phyloP scores from a whole-genome alignment of 2,888 invertebrate species.

The Chelonus formosanus region DNA sequence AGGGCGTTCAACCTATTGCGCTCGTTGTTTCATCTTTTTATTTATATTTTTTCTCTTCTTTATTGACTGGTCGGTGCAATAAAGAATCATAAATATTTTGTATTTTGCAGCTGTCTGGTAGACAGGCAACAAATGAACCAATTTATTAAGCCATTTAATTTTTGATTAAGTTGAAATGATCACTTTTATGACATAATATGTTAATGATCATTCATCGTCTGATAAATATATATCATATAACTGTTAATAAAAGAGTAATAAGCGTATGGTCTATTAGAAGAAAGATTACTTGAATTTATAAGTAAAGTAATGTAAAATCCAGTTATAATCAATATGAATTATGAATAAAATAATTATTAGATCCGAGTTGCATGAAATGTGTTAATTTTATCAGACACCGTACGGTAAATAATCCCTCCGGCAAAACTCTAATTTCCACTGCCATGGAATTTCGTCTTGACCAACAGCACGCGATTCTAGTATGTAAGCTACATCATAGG shows the following conservation, averaged over 20 bases:
- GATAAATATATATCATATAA: too few species aligned
- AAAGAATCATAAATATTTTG: too few species aligned
- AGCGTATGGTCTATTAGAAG: too few species aligned
- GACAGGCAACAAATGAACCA: too few species aligned
- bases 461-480: constrained; percentile 13
- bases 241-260: too few species aligned
- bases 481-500: not conserved
- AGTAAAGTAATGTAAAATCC: constrained; percentile 19
- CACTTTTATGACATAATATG: too few species aligned
- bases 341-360: constrained; percentile 28
- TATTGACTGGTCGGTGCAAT: not conserved
- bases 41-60: not conserved
- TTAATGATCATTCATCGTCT: too few species aligned
- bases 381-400: constrained; percentile 25
- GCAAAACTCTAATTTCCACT: not conserved
- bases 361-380: constrained; percentile 28
- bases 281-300: too few species aligned
- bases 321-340: constrained; percentile 26
- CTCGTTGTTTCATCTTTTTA: constrained; percentile 44
- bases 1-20: constrained; percentile 58
- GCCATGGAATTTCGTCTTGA: not conserved
- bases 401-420: constrained; percentile 23
- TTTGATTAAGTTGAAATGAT: too few species aligned
- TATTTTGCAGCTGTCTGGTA: too few species aligned
- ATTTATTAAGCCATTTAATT: too few species aligned